Conservation (phyloP, 2,888 invertebrate genomes). For the Copidosoma aretas region DNA sequence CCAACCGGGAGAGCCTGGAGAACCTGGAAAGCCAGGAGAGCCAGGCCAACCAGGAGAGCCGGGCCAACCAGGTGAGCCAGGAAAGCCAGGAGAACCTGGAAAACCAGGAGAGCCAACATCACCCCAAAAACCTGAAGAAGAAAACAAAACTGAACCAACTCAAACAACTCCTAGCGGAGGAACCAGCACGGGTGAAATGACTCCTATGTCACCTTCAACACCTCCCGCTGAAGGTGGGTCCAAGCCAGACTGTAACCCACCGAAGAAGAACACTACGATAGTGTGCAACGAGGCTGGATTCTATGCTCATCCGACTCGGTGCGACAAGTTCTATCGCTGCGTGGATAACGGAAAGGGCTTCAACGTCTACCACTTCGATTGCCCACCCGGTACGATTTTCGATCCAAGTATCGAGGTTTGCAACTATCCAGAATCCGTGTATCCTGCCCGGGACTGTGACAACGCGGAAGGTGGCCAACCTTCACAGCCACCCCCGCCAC, state of each 20-base stretch:
- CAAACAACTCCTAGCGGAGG: too few species aligned
- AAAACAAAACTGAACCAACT: constrained; percentile 27
- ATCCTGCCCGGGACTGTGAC: constrained; percentile 63
- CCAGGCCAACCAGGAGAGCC: background rate
- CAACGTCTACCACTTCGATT: constrained; percentile 72
- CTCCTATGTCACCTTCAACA: constrained; percentile 10
- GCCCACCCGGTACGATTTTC: constrained; percentile 76
- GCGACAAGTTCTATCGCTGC: constrained; percentile 74
- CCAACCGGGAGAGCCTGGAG: background rate
- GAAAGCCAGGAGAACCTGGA: background rate
- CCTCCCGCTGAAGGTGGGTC: constrained; percentile 5
- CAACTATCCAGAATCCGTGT: constrained; percentile 72
- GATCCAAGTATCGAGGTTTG: constrained; percentile 73
- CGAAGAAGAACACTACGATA: constrained; percentile 50
- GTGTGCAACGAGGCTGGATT: constrained; percentile 69
- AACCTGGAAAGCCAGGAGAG: background rate
- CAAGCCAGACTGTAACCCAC: constrained; percentile 46
- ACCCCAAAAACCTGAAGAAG: constrained; percentile 11
- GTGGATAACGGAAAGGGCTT: constrained; percentile 70
- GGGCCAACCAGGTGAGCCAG: background rate
- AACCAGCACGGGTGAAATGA: constrained; percentile 12
- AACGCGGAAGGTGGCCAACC: constrained; percentile 8
- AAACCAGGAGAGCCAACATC: constrained; percentile 3
- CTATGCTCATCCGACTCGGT: constrained; percentile 68
- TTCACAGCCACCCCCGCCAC: background rate